Base-by-base conservation (phyloP, 37 sponge, comb jelly and placozoan genomes). In the Beroe ovata region DNA sequence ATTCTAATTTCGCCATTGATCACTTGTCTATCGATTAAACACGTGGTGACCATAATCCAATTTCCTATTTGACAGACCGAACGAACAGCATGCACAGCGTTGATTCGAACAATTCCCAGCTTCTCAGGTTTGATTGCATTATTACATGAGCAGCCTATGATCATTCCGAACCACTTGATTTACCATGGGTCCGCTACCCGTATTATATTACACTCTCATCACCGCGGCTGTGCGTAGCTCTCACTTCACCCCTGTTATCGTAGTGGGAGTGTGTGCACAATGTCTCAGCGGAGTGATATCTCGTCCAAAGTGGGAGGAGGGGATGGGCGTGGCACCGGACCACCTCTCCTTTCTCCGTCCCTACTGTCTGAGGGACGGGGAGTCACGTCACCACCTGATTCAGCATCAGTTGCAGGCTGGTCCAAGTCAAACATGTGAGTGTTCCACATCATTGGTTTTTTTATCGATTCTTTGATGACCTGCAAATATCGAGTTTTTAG, bases 1-100 rank as follows among this genome's bases (percentile, higher is more conserved):
- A n/a, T n/a, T n/a, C n/a, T n/a, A n/a, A n/a, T n/a, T n/a, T n/a
- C n/a, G n/a, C n/a, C n/a, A n/a, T n/a, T n/a, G n/a, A n/a, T n/a
- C n/a, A n/a, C n/a, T n/a, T n/a, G n/a, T n/a, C n/a, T n/a, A n/a
- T n/a, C n/a, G n/a, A n/a, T n/a, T n/a, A n/a, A n/a, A n/a, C n/a
- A n/a, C n/a, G n/a, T n/a, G n/a, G n/a, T n/a, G n/a, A n/a, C n/a
- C n/a, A n/a, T n/a, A n/a, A n/a, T n/a, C n/a, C n/a, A n/a, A n/a
- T n/a, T n/a, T n/a, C n/a, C n/a, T n/a, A n/a, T 63, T 71, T 71
- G 16, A 35, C 84, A 77, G 84, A 77, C 21, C 84, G 84, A 36
- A 42, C 84, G 26, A 22, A 30, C 20, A 77, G 84, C n/a, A 36
- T 77, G 47, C 84, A 77, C 54, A 77, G 84, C 33, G 33, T 77